phyloP scores from a whole-genome alignment of 2,113 vertebrate species.

The Eleginops maclovinus region DNA sequence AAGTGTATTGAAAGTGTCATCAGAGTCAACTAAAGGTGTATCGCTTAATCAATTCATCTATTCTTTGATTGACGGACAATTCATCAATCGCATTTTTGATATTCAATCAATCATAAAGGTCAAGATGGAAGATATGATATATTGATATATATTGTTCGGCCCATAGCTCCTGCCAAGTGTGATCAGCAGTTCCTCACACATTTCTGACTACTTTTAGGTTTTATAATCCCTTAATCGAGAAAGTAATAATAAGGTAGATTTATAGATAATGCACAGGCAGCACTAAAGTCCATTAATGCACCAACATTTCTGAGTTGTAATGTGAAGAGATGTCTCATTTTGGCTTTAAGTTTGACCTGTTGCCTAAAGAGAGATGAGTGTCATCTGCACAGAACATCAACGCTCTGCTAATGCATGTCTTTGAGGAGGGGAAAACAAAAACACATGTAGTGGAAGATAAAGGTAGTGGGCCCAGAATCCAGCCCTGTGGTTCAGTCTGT shows the following conservation, averaged over 20 bases:
- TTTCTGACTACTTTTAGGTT: not conserved
- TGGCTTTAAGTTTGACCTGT: no score
- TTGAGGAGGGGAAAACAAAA: not conserved
- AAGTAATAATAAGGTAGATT: not conserved
- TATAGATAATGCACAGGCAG: not conserved
- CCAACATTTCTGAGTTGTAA: not conserved
- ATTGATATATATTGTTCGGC: no score
- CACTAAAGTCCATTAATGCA: not conserved
- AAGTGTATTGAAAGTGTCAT: not conserved
- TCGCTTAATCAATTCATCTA: not conserved
- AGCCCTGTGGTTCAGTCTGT: not conserved
- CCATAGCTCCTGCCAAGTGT: no score
- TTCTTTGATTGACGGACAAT: not conserved
- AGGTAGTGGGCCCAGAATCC: not conserved
- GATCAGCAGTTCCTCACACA: not conserved
- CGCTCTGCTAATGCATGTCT: not conserved
- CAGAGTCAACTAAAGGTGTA: not conserved
- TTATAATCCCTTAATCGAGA: not conserved
- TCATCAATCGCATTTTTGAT: no score
- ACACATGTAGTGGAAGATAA: not conserved
- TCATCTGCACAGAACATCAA: slow-evolving; percentile 1
- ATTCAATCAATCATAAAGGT: no score
- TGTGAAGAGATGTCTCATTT: not conserved
- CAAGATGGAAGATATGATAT: no score
- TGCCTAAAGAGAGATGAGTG: not conserved